phyloP scores from a whole-genome alignment of 2,888 invertebrate genomes.

The Catocala fraxini region DNA sequence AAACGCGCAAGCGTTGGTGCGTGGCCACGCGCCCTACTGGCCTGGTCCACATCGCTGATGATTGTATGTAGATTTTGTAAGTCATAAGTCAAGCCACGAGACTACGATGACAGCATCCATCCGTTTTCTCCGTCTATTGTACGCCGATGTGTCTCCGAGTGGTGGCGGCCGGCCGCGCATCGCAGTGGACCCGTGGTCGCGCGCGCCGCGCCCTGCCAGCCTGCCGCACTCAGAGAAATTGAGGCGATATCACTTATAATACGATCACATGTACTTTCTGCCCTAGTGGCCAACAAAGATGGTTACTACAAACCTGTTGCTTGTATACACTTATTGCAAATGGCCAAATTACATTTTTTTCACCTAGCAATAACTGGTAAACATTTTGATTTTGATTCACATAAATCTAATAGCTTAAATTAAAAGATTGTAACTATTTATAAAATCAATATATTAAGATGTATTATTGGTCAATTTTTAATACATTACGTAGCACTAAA shows the following conservation, averaged over 20 bases:
- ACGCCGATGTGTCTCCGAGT: conserved; percentile 45
- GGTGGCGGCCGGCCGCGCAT: conserved; percentile 33
- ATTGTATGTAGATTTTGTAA: conserved; percentile 87
- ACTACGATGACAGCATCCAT: conserved; percentile 81
- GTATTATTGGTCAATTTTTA: too few species aligned
- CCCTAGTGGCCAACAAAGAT: conserved; percentile 77
- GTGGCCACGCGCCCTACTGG: conserved; percentile 77
- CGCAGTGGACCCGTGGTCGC: conserved; percentile 23
- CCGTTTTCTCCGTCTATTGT: conserved; percentile 80
- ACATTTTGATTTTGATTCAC: too few species aligned
- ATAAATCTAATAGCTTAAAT: too few species aligned
- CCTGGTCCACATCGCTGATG: conserved; percentile 81
- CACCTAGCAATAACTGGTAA: background rate
- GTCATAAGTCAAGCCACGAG: conserved; percentile 78
- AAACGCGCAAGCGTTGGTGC: conserved; percentile 41
- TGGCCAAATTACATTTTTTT: conserved; percentile 24
- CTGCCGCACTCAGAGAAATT: conserved; percentile 75
- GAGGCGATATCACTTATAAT: conserved; percentile 77
- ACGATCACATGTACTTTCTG: conserved; percentile 72
- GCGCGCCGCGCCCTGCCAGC: conserved; percentile 44
- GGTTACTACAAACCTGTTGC: conserved; percentile 56
- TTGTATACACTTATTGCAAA: conserved; percentile 30
- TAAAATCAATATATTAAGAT: too few species aligned
- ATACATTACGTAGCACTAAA: too few species aligned
- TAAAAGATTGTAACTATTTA: too few species aligned